These are phyloP conservation scores for Sphaerophoria rueppellii DNA, from an alignment of 2,888 invertebrate genomes.

Conservation along the genomic window DNA sequence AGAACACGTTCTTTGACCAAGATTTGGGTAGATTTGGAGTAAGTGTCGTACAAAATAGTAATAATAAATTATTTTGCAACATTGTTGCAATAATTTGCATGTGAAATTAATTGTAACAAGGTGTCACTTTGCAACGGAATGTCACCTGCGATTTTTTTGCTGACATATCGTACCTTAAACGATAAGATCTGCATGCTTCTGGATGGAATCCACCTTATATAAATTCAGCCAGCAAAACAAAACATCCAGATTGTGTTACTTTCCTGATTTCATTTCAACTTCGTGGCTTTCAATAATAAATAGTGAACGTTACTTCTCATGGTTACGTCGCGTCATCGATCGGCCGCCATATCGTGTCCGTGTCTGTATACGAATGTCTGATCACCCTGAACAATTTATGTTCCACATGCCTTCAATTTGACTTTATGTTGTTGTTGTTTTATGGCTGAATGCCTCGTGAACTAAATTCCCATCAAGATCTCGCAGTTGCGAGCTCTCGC, in stretches of 20 bases:
- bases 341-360: too few species aligned
- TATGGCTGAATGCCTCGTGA: constrained; percentile 42
- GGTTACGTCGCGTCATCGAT: constrained; percentile 32
- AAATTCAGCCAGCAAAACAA: not conserved
- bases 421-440: constrained; percentile 55
- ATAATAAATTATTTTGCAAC: not conserved
- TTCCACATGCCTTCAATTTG: constrained; percentile 53
- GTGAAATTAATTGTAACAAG: not conserved
- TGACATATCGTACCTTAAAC: constrained; percentile 8
- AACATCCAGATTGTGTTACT: constrained; percentile 18
- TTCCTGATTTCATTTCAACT: constrained; percentile 34
- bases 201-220: constrained; percentile 2
- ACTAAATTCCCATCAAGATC: constrained; percentile 46
- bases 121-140: not conserved
- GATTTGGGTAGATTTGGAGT: too few species aligned
- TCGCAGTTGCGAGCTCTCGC: not conserved
- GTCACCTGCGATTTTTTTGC: constrained; percentile 18
- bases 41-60: too few species aligned
- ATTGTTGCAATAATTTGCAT: not conserved
- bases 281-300: constrained; percentile 30
- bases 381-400: constrained; percentile 57
- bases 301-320: constrained; percentile 54
- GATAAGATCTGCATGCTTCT: constrained; percentile 32
- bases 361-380: constrained; percentile 13
- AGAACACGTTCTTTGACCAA: too few species aligned